phyloP scores from a whole-genome alignment of 2,113 vertebrate species.

The Hypomesus transpacificus region DNA sequence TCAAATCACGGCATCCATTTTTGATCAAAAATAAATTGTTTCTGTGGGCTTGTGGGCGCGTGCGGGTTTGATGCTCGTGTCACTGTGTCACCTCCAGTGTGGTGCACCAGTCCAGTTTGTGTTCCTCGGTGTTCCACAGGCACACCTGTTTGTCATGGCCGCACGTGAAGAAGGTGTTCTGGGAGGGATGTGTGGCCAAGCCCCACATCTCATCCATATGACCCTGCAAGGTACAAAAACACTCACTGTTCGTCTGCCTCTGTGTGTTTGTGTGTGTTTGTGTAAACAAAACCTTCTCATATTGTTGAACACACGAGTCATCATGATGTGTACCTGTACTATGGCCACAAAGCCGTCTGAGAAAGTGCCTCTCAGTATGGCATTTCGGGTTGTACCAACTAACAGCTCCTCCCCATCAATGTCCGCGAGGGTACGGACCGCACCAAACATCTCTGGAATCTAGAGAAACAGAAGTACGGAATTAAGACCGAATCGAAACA shows the following conservation, averaged over 20 bases:
- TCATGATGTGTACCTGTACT: constrained; percentile 73
- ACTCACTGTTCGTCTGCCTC: neutral
- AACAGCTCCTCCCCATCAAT: constrained; percentile 79
- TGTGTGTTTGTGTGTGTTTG: neutral
- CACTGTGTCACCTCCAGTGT: constrained; percentile 75
- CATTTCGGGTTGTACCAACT: constrained; percentile 86
- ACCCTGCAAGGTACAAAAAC: constrained; percentile 64
- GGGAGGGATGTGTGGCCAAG: constrained; percentile 82
- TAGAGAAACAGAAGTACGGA: constrained; percentile 34
- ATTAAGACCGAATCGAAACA: too few relatives aligned
- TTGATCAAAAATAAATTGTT: neutral
- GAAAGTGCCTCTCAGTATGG: constrained; percentile 81
- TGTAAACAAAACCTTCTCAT: neutral
- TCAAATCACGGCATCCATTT: neutral
- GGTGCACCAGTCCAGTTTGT: constrained; percentile 81
- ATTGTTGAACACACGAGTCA: neutral
- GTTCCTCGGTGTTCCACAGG: constrained; percentile 81
- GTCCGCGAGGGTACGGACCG: constrained; percentile 82
- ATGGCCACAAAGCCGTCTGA: constrained; percentile 81
- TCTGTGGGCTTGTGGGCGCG: neutral
- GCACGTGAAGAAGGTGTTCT: constrained; percentile 82
- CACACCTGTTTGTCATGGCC: constrained; percentile 87
- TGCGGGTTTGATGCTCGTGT: neutral
- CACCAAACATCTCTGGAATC: constrained; percentile 85
- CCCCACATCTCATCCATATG: constrained; percentile 92